Conservation (phyloP, 1,140 invertebrate species). For the Harpegnathos saltator region DNA sequence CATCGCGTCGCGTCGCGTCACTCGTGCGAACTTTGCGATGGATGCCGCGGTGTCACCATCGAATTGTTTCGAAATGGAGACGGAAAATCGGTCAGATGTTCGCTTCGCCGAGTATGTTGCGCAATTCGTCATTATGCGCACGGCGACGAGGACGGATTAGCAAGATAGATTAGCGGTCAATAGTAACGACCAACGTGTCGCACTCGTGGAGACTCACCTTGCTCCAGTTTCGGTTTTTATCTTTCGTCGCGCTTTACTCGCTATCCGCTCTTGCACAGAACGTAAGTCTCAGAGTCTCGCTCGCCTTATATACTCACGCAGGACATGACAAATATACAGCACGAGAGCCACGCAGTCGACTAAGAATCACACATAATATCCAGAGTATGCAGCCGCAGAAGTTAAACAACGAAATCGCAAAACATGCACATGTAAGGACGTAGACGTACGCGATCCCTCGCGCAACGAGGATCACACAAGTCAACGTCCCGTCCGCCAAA, state of each 20-base stretch:
- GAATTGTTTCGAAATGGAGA: background rate
- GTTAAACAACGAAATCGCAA: conserved; percentile 37
- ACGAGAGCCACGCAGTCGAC: conserved; percentile 1
- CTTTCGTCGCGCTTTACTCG: conserved; percentile 3
- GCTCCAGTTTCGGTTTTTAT: conserved; percentile 76
- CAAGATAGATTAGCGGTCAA: conserved; percentile 13
- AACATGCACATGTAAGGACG: conserved; percentile 45
- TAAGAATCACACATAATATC: conserved; percentile 49
- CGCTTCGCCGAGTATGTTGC: background rate
- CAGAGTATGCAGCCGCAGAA: conserved; percentile 32
- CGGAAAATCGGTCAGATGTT: background rate
- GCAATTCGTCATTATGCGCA: conserved; percentile 14
- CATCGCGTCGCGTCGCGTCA: background rate
- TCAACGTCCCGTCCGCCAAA: conserved; percentile 1
- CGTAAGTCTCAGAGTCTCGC: conserved; percentile 19
- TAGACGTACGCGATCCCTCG: conserved; percentile 3
- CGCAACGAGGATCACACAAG: conserved; percentile 1
- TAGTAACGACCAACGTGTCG: conserved; percentile 67
- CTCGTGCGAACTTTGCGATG: background rate
- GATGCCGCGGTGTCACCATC: background rate
- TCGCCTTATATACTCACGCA: background rate
- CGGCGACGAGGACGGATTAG: background rate
- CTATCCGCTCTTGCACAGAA: conserved; percentile 17
- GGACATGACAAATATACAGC: conserved; percentile 6
- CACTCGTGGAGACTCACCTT: conserved; percentile 79